These are phyloP conservation scores for Drosophila orosa DNA, from an alignment of 1,140 invertebrate genomes.

Conservation along the genomic window DNA sequence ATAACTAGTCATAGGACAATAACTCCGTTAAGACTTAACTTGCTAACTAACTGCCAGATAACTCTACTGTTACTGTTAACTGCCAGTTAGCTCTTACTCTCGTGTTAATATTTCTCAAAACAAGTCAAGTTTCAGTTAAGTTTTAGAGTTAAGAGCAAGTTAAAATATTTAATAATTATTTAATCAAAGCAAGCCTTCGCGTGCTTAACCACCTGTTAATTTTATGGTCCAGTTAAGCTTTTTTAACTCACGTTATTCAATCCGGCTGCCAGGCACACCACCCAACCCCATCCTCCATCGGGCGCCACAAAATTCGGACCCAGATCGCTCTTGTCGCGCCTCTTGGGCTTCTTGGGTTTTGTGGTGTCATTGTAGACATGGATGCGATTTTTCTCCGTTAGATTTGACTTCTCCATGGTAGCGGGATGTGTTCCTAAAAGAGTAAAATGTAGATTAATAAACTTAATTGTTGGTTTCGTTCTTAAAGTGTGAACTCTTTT, in stretches of 20 bases:
- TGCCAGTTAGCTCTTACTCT: too few species aligned
- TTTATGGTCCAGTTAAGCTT: neutral
- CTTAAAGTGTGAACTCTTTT: too few species aligned
- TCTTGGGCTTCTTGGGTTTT: conserved; percentile 72
- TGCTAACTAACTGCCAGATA: too few species aligned
- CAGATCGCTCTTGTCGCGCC: conserved; percentile 77
- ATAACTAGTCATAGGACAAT: too few species aligned
- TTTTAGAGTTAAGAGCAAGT: neutral
- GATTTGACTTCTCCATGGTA: conserved; percentile 62
- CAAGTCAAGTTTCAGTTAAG: neutral
- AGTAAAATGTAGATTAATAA: too few species aligned
- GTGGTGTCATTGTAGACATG: conserved; percentile 76
- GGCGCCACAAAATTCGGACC: conserved; percentile 80
- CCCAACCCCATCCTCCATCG: conserved; percentile 83
- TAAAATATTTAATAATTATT: neutral
- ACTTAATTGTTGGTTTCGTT: too few species aligned
- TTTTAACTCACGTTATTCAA: conserved; percentile 64
- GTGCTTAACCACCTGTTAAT: neutral
- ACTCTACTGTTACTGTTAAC: too few species aligned
- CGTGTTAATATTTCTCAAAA: too few species aligned
- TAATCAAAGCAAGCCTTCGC: neutral
- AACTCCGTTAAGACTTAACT: too few species aligned
- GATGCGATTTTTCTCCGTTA: conserved; percentile 70
- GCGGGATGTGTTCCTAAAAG: neutral
- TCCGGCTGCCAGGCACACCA: conserved; percentile 79